Base-by-base conservation (phyloP, 2,113 vertebrate species). In the Corydoras sp. region DNA sequence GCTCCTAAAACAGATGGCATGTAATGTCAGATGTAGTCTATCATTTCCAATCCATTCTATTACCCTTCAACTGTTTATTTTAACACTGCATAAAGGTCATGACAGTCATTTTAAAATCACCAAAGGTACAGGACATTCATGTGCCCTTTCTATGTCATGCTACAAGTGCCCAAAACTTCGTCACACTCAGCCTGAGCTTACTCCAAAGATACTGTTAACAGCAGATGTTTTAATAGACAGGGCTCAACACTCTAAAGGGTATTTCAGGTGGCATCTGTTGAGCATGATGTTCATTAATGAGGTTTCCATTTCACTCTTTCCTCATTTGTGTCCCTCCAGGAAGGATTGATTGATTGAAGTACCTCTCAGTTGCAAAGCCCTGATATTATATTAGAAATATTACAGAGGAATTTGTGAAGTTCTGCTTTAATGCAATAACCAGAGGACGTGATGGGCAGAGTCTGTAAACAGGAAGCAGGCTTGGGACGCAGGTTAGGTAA, bases 1-100 rank as follows among this genome's bases (percentile, higher is more conserved):
- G 69, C 58, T 79, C 79, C 77, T 76, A 81, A 83, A 77, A 71
- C 76, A 80, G 69, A 77, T 80, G 73, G 79, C 12, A 43, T 59
- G 69, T 64, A 75, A 77, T 75, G 76, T 73, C 73, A 73, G 76
- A 58, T 58, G 68, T 70, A 50, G 69, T 49, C 69, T 69, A 68
- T 62, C 58, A 70, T 75, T 77, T 75, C 18, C 76, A 58, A 72
- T 72, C 72, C 69, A 65, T 59, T 69, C 73, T 69, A 76, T 80
- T 75, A 75, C 68, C 70, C 51, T 72, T 75, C 69, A 58, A 43
- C 70, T 77, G 79, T 75, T 80, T 80, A 66, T 66, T 74, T 77
- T 77, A 77, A 63, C 65, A 62, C 58, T 10, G 54, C 49, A 48
- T 75, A 80, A 80, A 80, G 79, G 79, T 80, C 79, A 77, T 18